phyloP scores from a whole-genome alignment of 2,888 invertebrate species.

The Galerucella nymphaeae region DNA sequence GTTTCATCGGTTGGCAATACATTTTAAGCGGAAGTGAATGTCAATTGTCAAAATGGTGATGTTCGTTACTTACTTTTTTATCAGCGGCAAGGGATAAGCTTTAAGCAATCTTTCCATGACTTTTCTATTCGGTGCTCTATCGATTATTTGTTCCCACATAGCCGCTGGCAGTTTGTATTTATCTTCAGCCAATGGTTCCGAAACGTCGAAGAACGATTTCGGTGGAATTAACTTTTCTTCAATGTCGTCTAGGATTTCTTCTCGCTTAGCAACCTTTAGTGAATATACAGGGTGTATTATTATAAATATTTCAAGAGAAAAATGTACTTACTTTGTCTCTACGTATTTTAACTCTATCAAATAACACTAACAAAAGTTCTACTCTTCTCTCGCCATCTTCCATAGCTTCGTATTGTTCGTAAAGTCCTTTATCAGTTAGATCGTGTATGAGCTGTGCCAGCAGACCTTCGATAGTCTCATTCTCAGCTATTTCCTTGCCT shows the following conservation, averaged over 20 bases:
- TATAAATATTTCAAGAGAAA: too few species aligned
- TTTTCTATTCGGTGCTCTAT: constrained; percentile 58
- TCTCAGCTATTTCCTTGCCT: constrained; percentile 51
- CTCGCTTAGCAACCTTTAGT: constrained; percentile 58
- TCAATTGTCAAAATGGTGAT: too few species aligned
- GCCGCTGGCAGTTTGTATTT: constrained; percentile 58
- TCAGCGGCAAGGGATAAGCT: constrained; percentile 57
- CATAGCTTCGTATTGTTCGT: constrained; percentile 54
- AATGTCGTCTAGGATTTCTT: constrained; percentile 61
- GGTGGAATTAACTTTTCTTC: constrained; percentile 49
- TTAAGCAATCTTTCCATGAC: constrained; percentile 55
- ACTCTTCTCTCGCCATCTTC: constrained; percentile 52
- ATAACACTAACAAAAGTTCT: constrained; percentile 58
- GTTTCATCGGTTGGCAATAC: too few species aligned
- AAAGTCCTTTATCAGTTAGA: constrained; percentile 56
- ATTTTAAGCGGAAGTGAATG: too few species aligned
- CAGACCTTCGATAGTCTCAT: constrained; percentile 59
- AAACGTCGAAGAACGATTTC: constrained; percentile 59
- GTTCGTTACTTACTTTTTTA: constrained; percentile 58
- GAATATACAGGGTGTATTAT: neutral
- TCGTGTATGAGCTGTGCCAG: constrained; percentile 60
- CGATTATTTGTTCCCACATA: constrained; percentile 64
- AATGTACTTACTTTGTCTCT: constrained; percentile 46
- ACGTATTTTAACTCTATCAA: constrained; percentile 55
- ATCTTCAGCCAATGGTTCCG: constrained; percentile 55